These are phyloP conservation scores for Prostheceraeus crozeri DNA, from an alignment of 2,888 invertebrate genomes.

Conservation along the genomic window DNA sequence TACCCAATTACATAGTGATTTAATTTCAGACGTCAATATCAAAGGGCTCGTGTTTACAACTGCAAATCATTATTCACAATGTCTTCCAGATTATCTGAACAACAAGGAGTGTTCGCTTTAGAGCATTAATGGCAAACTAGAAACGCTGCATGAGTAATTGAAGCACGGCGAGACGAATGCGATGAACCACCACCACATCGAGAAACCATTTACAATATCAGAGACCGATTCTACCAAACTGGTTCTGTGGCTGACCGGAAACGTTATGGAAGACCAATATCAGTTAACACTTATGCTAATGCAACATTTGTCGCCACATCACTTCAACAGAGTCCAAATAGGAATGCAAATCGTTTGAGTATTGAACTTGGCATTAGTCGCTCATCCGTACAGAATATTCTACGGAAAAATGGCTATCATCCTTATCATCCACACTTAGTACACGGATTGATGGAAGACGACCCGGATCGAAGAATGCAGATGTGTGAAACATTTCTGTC, in stretches of 20 bases:
- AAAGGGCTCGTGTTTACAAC: neutral
- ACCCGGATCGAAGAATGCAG: neutral
- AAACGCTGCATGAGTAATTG: conserved; percentile 13
- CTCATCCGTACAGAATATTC: conserved; percentile 5
- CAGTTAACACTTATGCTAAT: conserved; percentile 4
- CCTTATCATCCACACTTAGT: neutral
- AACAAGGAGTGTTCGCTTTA: neutral
- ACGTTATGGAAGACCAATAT: conserved; percentile 5
- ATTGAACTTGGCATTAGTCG: neutral
- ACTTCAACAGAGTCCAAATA: neutral
- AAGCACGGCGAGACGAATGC: too few species aligned
- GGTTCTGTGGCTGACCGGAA: conserved; percentile 2
- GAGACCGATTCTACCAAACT: conserved; percentile 21
- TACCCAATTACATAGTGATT: neutral
- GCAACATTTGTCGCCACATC: neutral
- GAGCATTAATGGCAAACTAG: conserved; percentile 1
- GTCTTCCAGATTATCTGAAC: conserved; percentile 4
- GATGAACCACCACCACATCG: too few species aligned
- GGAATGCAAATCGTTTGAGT: neutral
- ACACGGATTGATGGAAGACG: conserved; percentile 6
- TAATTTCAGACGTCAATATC: neutral
- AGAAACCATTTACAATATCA: too few species aligned
- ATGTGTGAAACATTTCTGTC: conserved; percentile 19
- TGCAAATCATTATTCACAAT: conserved; percentile 10
- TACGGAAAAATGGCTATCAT: neutral